Percentiles rank a stretch among this genome's conserved stretches.
These are phyloP conservation scores for Phaethon lepturus DNA, from an alignment of 2,113 vertebrate species.

Conservation along the genomic window DNA sequence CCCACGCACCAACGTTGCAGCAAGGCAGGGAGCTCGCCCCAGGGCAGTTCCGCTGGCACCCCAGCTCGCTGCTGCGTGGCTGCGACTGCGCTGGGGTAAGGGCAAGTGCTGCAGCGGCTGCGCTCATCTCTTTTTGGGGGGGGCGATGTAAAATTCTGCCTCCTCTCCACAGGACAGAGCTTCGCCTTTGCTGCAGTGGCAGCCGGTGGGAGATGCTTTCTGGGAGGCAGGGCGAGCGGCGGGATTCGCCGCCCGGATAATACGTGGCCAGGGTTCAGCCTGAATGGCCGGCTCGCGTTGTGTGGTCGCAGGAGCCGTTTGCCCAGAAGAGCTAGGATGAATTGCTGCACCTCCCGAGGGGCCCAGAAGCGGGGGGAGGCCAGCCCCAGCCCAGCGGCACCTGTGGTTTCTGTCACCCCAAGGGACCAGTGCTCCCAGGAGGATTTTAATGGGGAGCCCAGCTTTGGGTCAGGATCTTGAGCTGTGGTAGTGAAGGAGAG, in stretches of 20 bases:
- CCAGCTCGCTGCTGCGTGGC: neutral
- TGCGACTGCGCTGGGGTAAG: neutral
- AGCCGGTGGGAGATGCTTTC: neutral
- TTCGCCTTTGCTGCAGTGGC: neutral
- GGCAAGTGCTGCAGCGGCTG: neutral
- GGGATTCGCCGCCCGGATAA: neutral
- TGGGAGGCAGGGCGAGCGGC: neutral
- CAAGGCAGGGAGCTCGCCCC: neutral
- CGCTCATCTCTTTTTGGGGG: accelerated
- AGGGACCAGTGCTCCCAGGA: neutral
- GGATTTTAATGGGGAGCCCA: neutral
- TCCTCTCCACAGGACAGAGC: neutral
- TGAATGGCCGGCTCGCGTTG: neutral
- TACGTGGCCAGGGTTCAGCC: neutral
- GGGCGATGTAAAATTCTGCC: neutral
- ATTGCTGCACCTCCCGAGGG: neutral
- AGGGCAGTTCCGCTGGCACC: neutral
- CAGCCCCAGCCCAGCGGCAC: neutral
- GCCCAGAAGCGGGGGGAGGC: neutral
- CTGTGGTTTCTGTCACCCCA: accelerated
- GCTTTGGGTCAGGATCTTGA: neutral
- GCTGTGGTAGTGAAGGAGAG: neutral
- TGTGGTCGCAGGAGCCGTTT: neutral
- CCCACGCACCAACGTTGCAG: neutral
- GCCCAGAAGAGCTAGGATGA: neutral